Percentiles rank a stretch among this genome's conserved stretches.
Conservation (phyloP, 2,888 invertebrate species). For the Strigamia transsilvanica region DNA sequence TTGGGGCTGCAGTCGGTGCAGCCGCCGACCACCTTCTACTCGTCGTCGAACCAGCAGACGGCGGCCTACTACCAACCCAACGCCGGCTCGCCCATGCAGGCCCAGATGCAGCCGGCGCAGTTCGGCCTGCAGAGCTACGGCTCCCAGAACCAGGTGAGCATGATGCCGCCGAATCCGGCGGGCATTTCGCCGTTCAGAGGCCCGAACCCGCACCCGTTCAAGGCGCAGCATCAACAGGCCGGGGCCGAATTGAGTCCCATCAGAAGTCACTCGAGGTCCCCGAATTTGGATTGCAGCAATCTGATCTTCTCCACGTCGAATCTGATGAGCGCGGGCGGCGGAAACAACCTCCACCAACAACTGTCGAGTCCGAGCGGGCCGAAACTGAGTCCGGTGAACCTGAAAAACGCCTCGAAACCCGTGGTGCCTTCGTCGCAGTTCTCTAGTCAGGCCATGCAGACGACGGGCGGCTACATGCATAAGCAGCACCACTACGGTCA, state of each 20-base stretch:
- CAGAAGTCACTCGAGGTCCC: slow-evolving; percentile 55
- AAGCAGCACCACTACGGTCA: slow-evolving; percentile 51
- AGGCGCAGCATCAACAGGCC: slow-evolving; percentile 52
- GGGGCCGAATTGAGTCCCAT: slow-evolving; percentile 54
- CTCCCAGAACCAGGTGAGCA: slow-evolving; percentile 60
- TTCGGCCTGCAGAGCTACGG: slow-evolving; percentile 67
- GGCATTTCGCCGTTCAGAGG: slow-evolving; percentile 49
- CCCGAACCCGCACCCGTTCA: slow-evolving; percentile 52
- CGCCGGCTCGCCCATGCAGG: slow-evolving; percentile 60
- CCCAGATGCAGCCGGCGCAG: slow-evolving; percentile 63
- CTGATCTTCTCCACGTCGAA: slow-evolving; percentile 54
- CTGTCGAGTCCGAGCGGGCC: slow-evolving; percentile 51
- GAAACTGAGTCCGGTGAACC: slow-evolving; percentile 50
- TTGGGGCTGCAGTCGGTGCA: slow-evolving; percentile 61
- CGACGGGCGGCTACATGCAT: slow-evolving; percentile 12
- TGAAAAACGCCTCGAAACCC: slow-evolving; percentile 42
- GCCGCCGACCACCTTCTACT: slow-evolving; percentile 68
- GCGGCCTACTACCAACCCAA: slow-evolving; percentile 61
- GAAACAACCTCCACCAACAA: slow-evolving; percentile 50
- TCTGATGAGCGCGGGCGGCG: slow-evolving; percentile 50
- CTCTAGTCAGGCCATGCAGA: slow-evolving; percentile 6
- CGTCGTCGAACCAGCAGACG: slow-evolving; percentile 58
- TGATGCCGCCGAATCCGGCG: slow-evolving; percentile 54
- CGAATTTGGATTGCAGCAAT: slow-evolving; percentile 51
- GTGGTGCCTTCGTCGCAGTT: slow-evolving; percentile 31